phyloP scores from a whole-genome alignment of 2,888 invertebrate genomes.

The Subacronicta megacephala region DNA sequence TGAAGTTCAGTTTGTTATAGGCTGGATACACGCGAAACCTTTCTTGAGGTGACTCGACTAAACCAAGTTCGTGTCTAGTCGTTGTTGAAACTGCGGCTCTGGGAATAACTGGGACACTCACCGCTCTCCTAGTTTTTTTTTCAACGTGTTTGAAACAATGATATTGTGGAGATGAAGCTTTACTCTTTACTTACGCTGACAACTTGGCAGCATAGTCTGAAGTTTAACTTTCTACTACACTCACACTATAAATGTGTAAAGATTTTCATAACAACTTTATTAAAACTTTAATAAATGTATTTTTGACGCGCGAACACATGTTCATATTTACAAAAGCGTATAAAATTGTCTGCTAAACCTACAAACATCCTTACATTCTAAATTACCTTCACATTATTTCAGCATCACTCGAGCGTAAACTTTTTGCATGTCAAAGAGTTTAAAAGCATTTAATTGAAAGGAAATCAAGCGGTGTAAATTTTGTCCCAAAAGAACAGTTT shows the following conservation, averaged over 20 bases:
- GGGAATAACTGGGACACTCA: slow-evolving; percentile 67
- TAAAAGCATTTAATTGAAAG: slow-evolving; percentile 64
- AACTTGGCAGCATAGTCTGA: slow-evolving; percentile 49
- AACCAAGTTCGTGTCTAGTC: slow-evolving; percentile 60
- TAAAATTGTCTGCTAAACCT: not conserved
- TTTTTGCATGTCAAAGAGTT: slow-evolving; percentile 58
- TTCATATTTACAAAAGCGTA: not conserved
- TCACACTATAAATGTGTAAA: slow-evolving; percentile 42
- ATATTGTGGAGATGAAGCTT: slow-evolving; percentile 65
- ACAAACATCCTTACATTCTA: slow-evolving; percentile 3
- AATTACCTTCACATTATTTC: slow-evolving; percentile 42
- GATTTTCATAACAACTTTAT: slow-evolving; percentile 11
- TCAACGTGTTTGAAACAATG: slow-evolving; percentile 69
- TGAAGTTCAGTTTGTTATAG: slow-evolving; percentile 74
- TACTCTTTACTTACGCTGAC: slow-evolving; percentile 59
- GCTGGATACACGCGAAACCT: slow-evolving; percentile 75
- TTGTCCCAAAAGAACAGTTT: slow-evolving; percentile 55
- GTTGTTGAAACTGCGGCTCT: slow-evolving; percentile 50
- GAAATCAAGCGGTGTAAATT: slow-evolving; percentile 60
- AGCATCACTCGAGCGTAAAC: slow-evolving; percentile 52
- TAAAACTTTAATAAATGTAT: not conserved
- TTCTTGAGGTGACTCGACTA: slow-evolving; percentile 68
- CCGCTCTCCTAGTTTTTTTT: slow-evolving; percentile 65
- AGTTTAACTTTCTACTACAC: slow-evolving; percentile 52
- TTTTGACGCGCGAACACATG: no score